Evolutionary conservation across 1,140 invertebrate genomes (phyloP).

Genomic region (Calosoma granatense): DNA sequence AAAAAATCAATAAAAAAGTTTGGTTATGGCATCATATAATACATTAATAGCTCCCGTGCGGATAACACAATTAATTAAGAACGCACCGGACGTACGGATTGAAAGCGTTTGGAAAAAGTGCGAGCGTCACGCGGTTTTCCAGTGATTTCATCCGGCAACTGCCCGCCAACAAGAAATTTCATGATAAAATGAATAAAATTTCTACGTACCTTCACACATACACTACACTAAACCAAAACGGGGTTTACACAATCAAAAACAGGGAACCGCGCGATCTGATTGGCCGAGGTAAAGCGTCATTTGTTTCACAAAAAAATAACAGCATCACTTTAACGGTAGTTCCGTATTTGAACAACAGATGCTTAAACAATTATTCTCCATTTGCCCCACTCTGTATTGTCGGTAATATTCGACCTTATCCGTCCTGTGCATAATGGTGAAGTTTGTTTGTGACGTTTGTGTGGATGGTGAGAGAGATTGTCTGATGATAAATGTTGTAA

Average conservation of each 20-base stretch:
- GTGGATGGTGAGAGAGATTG: background rate
- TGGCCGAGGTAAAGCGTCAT: constrained; percentile 31
- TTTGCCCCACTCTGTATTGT: background rate
- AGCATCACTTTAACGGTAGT: constrained; percentile 8
- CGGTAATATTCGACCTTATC: background rate
- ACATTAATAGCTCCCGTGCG: too few relatives aligned
- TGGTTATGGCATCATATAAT: constrained; percentile 28
- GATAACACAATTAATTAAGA: too few relatives aligned
- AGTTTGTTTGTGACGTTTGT: background rate
- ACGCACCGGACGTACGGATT: too few relatives aligned
- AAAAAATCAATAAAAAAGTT: constrained; percentile 35
- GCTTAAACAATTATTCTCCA: background rate
- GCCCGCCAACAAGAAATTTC: constrained; percentile 28
- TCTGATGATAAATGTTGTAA: background rate
- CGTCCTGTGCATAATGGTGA: background rate
- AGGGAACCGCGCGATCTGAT: constrained; percentile 29
- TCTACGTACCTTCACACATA: constrained; percentile 36
- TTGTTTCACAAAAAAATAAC: constrained; percentile 35
- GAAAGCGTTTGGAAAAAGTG: constrained; percentile 14
- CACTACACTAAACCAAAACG: constrained; percentile 32
- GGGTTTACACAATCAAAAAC: constrained; percentile 30
- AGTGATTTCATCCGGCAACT: constrained; percentile 19
- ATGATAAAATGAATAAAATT: constrained; percentile 37
- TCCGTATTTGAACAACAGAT: background rate
- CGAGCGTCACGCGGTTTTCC: constrained; percentile 21